These are phyloP conservation scores for Heterohyrax brucei DNA, from an alignment of 2,797 vertebrate species.

Conservation along the genomic window DNA sequence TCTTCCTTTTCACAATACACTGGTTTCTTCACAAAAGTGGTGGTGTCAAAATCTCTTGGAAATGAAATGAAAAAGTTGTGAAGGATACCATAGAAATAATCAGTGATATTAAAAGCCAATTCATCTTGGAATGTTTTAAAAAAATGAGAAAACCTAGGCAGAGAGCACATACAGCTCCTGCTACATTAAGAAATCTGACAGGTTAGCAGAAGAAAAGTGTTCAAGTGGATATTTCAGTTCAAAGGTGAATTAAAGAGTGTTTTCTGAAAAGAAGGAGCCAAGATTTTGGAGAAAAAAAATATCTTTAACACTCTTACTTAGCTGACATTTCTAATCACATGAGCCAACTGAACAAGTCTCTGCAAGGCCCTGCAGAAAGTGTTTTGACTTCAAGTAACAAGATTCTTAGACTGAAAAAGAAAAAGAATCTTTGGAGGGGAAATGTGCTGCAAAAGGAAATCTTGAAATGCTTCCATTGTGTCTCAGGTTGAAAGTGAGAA, in stretches of 20 bases:
- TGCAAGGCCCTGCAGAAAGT: neutral
- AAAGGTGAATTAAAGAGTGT: neutral
- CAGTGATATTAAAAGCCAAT: neutral
- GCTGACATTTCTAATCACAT: neutral
- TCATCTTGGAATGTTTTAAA: neutral
- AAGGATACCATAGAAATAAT: neutral
- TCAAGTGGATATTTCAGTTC: neutral
- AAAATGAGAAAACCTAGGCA: neutral
- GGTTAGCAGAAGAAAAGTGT: neutral
- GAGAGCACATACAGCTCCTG: neutral
- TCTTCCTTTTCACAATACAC: neutral
- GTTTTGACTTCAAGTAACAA: neutral
- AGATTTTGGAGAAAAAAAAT: neutral
- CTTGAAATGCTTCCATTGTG: neutral
- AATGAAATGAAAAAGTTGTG: neutral
- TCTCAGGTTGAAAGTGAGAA: neutral
- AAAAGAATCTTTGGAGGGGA: neutral
- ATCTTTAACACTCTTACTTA: neutral
- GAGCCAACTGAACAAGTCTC: neutral
- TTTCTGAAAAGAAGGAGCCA: neutral
- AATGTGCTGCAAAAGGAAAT: neutral
- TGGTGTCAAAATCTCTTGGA: constrained; percentile 4
- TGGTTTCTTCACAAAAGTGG: neutral
- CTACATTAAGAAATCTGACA: neutral
- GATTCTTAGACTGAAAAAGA: neutral